Conservation (phyloP, 2,888 invertebrate genomes). For the Patella pellucida region DNA sequence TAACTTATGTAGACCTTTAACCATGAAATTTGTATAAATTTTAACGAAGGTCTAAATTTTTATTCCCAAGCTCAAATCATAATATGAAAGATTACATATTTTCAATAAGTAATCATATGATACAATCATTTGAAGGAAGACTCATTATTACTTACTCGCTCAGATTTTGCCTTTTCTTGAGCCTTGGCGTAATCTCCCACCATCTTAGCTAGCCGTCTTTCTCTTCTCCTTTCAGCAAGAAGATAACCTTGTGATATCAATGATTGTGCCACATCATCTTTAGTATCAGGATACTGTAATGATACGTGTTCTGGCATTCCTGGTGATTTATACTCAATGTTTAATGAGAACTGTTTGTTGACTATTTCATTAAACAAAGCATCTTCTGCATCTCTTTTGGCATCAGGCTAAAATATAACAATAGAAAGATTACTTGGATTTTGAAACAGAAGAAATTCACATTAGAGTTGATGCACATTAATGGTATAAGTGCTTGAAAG, state of each 20-base stretch:
- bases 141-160: slow-evolving; percentile 69
- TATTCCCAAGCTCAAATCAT: no score
- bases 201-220: slow-evolving; percentile 83
- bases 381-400: slow-evolving; percentile 81
- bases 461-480: no score
- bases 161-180: slow-evolving; percentile 87
- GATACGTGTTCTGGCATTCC: slow-evolving; percentile 62
- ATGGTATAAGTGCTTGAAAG: no score
- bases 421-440: not conserved
- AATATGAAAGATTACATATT: no score
- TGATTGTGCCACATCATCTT: slow-evolving; percentile 81
- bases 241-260: slow-evolving; percentile 89
- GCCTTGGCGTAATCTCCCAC: slow-evolving; percentile 86
- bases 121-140: no score
- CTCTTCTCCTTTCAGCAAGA: slow-evolving; percentile 83
- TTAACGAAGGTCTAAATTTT: no score
- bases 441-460: not conserved
- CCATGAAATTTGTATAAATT: no score
- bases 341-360: slow-evolving; percentile 84
- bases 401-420: slow-evolving; percentile 77
- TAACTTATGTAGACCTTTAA: no score
- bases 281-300: slow-evolving; percentile 66
- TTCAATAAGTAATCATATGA: no score
- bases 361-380: slow-evolving; percentile 78
- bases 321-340: slow-evolving; percentile 82